Evolutionary conservation across 2,888 invertebrate species (phyloP), one percentile per base, ranked within the genome.

Genomic region (Bombylius major): DNA sequence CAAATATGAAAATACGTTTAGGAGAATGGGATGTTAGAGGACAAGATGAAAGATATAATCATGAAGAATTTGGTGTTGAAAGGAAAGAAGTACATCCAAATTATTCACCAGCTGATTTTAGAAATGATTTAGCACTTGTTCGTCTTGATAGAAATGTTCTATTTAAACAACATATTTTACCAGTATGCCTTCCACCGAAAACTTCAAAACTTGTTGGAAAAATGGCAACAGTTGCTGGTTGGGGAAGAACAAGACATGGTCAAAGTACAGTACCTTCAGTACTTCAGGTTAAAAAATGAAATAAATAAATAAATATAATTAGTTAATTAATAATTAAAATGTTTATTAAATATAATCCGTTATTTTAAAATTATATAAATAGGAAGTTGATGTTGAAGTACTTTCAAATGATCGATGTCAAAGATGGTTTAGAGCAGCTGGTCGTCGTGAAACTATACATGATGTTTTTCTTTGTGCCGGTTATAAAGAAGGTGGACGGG

Each of bases 11-110:
- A 63, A 91, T 95, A 0, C 82, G 94, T 3, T 78, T 94, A 0
- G 94, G 94, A 0, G 94, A 95, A 69, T 93, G 92, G 90, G 93
- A 95, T 70, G 92, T 94, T 0, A 75, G 91, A 0, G 90, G 88
- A 54, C 82, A 87, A 23, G 85, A 87, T 13, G 94, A 94, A 68
- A 79, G 87, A 31, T 81, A 87, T 55, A 79, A 85, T 0, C 91
- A 93, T 69, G 94, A 94, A 66, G 94, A 95, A 72, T 94, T 79
- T 67, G 82, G 84, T 5, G 89, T 94, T 3, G 91, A 92, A 66
- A 77, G 91, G 53, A 93, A 93, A 70, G 92, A 93, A 74, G 92
- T 92, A 0, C 93, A 93, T 68, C 92, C 92, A 0, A 81, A 87
- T 51, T 95, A 94, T 68, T 91, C 92, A 63, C 89, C 93, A 0